phyloP scores from a whole-genome alignment of 2,113 vertebrate genomes.

The Sciurus niger region DNA sequence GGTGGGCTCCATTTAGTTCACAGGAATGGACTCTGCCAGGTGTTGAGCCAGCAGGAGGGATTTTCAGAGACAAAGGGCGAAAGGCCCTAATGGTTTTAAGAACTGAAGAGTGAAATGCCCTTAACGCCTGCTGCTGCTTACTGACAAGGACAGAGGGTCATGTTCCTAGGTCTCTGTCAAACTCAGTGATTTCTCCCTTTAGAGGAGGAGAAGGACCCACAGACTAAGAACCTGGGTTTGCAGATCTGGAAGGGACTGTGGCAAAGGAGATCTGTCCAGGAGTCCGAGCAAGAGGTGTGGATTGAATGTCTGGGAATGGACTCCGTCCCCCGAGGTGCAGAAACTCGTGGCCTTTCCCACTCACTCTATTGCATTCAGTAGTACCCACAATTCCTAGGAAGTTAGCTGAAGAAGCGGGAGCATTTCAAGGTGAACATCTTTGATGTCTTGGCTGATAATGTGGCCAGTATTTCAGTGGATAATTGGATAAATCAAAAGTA shows the following conservation, averaged over 20 bases:
- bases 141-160: neutral
- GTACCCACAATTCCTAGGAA: neutral
- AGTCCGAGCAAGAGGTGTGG: neutral
- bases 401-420: neutral
- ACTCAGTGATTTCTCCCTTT: neutral
- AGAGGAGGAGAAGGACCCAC: neutral
- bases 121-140: neutral
- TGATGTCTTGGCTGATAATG: neutral
- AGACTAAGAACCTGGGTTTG: neutral
- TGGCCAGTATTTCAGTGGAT: neutral
- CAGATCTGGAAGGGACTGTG: neutral
- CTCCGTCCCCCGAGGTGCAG: neutral
- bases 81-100: neutral
- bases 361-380: neutral
- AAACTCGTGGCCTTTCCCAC: fast-evolving
- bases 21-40: fast-evolving
- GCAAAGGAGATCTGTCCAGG: neutral
- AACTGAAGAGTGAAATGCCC: neutral
- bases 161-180: neutral
- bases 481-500: neutral
- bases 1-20: fast-evolving
- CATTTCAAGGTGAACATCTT: neutral
- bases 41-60: fast-evolving
- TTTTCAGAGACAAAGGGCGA: neutral
- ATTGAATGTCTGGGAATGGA: neutral